These are phyloP conservation scores for Cabera pusaria DNA, from an alignment of 2,888 invertebrate genomes.

Conservation along the genomic window DNA sequence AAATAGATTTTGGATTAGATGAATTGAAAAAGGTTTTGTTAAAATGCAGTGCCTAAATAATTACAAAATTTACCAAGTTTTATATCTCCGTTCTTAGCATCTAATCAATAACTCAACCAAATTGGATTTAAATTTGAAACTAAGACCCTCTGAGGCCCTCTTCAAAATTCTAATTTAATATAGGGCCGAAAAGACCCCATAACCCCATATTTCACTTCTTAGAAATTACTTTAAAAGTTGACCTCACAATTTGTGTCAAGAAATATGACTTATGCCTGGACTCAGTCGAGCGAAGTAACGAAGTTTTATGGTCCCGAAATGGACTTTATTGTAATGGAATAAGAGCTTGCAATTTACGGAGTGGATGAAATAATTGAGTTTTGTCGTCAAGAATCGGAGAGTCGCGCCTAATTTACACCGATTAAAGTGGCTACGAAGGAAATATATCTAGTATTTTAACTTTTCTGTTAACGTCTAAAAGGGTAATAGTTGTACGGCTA, in stretches of 20 bases:
- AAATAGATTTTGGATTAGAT: no score
- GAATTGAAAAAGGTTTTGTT: no score
- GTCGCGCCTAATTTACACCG: constrained; percentile 19
- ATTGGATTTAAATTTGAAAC: constrained; percentile 23
- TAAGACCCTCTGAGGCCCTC: constrained; percentile 24
- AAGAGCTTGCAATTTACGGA: constrained; percentile 31
- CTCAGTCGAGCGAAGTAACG: constrained; percentile 39
- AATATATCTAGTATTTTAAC: no score
- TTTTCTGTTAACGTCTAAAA: no score
- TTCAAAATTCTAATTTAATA: constrained; percentile 37
- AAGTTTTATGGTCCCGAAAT: constrained; percentile 39
- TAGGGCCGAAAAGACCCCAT: constrained; percentile 27
- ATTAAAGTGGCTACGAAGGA: constrained; percentile 2
- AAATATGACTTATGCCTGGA: constrained; percentile 42
- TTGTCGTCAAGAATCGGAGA: constrained; percentile 35
- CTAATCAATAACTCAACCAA: constrained; percentile 14
- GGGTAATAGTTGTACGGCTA: no score
- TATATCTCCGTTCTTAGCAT: no score
- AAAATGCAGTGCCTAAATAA: no score
- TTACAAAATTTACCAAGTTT: no score
- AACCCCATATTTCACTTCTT: constrained; percentile 43
- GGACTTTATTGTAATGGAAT: constrained; percentile 39
- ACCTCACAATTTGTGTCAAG: constrained; percentile 45
- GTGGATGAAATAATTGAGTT: constrained; percentile 39
- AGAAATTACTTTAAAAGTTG: constrained; percentile 45